Percentiles rank a stretch among this genome's conserved stretches.
Evolutionary conservation across 2,888 invertebrate species (phyloP).

Genomic region (Drosophila stalkeri): DNA sequence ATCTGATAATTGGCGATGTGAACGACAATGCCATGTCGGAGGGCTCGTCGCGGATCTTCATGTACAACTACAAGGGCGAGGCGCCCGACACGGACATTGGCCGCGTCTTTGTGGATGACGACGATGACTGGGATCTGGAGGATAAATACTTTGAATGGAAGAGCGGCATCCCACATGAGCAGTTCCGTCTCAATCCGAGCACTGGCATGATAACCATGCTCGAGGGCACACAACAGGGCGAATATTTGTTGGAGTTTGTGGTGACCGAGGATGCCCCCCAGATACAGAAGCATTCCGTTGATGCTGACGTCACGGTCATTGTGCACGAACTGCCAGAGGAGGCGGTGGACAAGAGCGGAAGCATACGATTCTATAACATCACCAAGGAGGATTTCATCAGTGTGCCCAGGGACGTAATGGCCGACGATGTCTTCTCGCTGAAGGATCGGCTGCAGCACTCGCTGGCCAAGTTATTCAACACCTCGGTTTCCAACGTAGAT

Average conservation of each 20-base stretch:
- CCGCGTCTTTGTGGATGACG: constrained; percentile 94
- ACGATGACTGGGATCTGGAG: constrained; percentile 98
- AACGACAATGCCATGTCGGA: constrained; percentile 96
- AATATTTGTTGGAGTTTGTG: constrained; percentile 90
- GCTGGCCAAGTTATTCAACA: constrained; percentile 90
- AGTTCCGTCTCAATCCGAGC: constrained; percentile 90
- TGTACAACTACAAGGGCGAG: constrained; percentile 96
- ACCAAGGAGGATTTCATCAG: constrained; percentile 94
- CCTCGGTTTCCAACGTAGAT: constrained; percentile 93
- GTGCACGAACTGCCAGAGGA: constrained; percentile 95
- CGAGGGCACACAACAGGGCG: constrained; percentile 90
- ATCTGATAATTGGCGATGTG: constrained; percentile 96
- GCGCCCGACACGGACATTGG: constrained; percentile 94
- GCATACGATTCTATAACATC: constrained; percentile 92
- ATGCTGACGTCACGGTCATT: constrained; percentile 94
- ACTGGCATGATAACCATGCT: constrained; percentile 96
- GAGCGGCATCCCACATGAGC: constrained; percentile 86
- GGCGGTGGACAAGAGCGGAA: constrained; percentile 96
- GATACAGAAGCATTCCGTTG: constrained; percentile 89
- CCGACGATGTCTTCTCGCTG: constrained; percentile 79
- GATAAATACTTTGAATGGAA: constrained; percentile 95
- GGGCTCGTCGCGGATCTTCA: constrained; percentile 95
- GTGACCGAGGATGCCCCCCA: constrained; percentile 89
- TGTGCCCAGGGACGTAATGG: constrained; percentile 78
- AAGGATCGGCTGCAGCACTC: constrained; percentile 86